These are phyloP conservation scores for Charanyca ferruginea DNA, from an alignment of 2,888 invertebrate species.

Conservation along the genomic window DNA sequence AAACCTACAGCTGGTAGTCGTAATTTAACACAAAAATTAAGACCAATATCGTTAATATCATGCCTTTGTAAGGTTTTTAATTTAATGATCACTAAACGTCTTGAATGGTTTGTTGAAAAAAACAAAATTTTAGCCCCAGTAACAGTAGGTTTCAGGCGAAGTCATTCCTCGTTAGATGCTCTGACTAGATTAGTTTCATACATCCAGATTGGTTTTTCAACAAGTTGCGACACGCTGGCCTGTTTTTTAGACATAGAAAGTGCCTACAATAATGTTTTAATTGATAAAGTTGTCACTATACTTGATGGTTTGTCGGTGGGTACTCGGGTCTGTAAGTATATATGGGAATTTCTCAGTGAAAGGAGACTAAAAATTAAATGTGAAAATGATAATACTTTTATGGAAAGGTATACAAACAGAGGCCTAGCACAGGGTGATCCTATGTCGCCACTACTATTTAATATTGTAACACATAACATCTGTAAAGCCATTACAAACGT, in stretches of 20 bases:
- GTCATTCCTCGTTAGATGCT: not conserved
- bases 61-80: not conserved
- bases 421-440: no score
- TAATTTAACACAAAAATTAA: no score
- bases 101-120: conserved; percentile 11
- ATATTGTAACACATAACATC: no score
- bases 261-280: conserved; percentile 5
- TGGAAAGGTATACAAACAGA: no score
- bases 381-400: no score
- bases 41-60: not conserved
- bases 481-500: no score
- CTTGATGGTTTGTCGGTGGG: conserved; percentile 1
- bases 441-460: no score
- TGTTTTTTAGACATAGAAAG: conserved; percentile 4
- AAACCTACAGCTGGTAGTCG: no score
- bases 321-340: not conserved
- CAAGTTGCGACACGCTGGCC: not conserved
- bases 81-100: not conserved
- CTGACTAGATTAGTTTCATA: conserved; percentile 8
- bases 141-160: not conserved
- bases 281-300: not conserved
- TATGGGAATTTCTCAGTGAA: conserved; percentile 1
- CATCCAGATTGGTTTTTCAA: not conserved
- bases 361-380: no score
- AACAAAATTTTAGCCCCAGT: not conserved